Base-by-base conservation (phyloP, 2,797 vertebrate species). In the Acropternis orthonyx region DNA sequence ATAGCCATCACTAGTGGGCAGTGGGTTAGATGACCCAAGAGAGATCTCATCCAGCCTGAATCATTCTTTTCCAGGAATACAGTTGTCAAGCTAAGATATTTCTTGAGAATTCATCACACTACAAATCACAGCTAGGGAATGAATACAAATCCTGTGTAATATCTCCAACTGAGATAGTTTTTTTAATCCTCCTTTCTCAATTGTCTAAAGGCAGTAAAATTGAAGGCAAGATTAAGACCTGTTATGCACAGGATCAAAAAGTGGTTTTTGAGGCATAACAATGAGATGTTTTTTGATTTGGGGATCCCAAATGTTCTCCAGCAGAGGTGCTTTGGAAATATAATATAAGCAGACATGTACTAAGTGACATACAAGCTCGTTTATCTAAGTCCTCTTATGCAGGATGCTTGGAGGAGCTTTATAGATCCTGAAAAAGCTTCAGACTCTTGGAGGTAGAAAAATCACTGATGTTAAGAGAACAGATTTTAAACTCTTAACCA, bases 151-250 rank as follows among this genome's bases (percentile, higher is more conserved):
- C 67, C 71, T 75, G 5, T 75, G 48, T 81, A 51, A 89, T 73
- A 44, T 66, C 54, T 89, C 89, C 54, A 83, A 56, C 32, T 12
- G 81, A 94, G 88, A 69, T 34, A 68, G 74, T 81, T 77, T 85
- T 95, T 96, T 91, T 93, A 95, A 95, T 92, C 75, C 90, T 93
- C 76, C 77, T 86, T 93, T 88, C 75, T 89, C 28, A 16, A 75
- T 81, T 92, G 75, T 80, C 92, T 88, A 77, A 71, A 89, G 0
- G 22, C 41, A 72, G 65, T 51, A 80, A 94, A 88, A 89, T 14
- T 80, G 62, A 91, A 81, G 51, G n/a, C 52, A 77, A 54, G 58
- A 91, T 89, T 92, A 96, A 91, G 81, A 68, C 41, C 19, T 94
- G 36, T 74, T 85, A 88, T 12, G 54, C 69, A 65, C 26, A 85